phyloP scores from a whole-genome alignment of 2,888 invertebrate genomes.

The Leptinotarsa peninsularis region DNA sequence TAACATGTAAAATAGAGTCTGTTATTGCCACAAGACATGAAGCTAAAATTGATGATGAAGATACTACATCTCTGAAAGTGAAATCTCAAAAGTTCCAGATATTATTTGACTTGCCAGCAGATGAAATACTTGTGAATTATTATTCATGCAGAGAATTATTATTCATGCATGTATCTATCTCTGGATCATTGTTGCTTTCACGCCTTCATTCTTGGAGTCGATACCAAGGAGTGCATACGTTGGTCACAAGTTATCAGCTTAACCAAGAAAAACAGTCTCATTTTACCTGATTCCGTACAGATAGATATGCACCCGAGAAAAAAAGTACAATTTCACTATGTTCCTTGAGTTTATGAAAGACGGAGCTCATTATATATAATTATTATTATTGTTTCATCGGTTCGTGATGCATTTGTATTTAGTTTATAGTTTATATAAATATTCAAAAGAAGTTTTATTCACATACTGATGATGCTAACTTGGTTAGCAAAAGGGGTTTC shows the following conservation, averaged over 20 bases:
- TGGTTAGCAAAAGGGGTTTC: no score
- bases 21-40: conserved; percentile 83
- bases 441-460: no score
- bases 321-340: conserved; percentile 91
- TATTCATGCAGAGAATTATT: conserved; percentile 79
- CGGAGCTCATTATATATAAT: no score
- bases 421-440: no score
- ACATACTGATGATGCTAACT: no score
- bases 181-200: conserved; percentile 97
- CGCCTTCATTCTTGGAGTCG: conserved; percentile 91
- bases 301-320: conserved; percentile 82
- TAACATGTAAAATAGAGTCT: conserved; percentile 96
- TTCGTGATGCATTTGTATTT: no score
- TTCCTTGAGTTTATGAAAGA: conserved; percentile 72
- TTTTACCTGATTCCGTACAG: conserved; percentile 89
- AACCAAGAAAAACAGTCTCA: conserved; percentile 79
- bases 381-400: no score
- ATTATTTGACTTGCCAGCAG: conserved; percentile 89
- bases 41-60: conserved; percentile 79
- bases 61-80: conserved; percentile 81
- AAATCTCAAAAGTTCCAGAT: conserved; percentile 87
- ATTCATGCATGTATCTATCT: conserved; percentile 81
- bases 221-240: conserved; percentile 85
- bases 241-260: conserved; percentile 91
- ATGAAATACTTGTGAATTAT: conserved; percentile 97